Percentiles rank a stretch among this genome's conserved stretches.
phyloP scores from a whole-genome alignment of 1,140 invertebrate genomes.

The Trichonephila clavipes region DNA sequence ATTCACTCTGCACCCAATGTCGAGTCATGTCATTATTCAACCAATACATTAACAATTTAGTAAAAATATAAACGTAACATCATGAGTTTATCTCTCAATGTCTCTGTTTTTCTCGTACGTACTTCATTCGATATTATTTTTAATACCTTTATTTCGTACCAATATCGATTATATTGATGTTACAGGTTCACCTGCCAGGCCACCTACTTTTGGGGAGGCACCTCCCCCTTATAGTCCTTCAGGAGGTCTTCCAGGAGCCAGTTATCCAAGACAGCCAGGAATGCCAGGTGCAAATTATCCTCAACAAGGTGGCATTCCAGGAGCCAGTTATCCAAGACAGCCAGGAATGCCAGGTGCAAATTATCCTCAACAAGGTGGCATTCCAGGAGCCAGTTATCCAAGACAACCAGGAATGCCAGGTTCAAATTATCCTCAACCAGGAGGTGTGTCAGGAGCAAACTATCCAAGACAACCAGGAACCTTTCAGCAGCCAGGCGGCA shows the following conservation, averaged over 20 bases:
- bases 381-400: slow-evolving; percentile 42
- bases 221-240: slow-evolving; percentile 40
- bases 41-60: no score
- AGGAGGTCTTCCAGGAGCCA: slow-evolving; percentile 44
- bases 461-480: slow-evolving; percentile 61
- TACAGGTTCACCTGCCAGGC: background rate
- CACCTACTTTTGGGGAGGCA: slow-evolving; percentile 4
- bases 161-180: no score
- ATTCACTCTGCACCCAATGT: no score
- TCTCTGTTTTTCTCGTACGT: no score
- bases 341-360: slow-evolving; percentile 33
- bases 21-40: no score
- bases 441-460: slow-evolving; percentile 1
- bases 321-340: slow-evolving; percentile 41
- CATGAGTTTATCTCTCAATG: no score
- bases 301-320: slow-evolving; percentile 24
- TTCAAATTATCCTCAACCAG: slow-evolving; percentile 29
- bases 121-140: no score
- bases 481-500: slow-evolving; percentile 38
- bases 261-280: slow-evolving; percentile 55
- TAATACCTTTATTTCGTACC: no score
- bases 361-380: slow-evolving; percentile 4
- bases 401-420: slow-evolving; percentile 21
- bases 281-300: slow-evolving; percentile 36
- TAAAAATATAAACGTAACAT: no score